Conservation (phyloP, 2,797 vertebrate genomes). For the Petrocephalus schoutedeni region DNA sequence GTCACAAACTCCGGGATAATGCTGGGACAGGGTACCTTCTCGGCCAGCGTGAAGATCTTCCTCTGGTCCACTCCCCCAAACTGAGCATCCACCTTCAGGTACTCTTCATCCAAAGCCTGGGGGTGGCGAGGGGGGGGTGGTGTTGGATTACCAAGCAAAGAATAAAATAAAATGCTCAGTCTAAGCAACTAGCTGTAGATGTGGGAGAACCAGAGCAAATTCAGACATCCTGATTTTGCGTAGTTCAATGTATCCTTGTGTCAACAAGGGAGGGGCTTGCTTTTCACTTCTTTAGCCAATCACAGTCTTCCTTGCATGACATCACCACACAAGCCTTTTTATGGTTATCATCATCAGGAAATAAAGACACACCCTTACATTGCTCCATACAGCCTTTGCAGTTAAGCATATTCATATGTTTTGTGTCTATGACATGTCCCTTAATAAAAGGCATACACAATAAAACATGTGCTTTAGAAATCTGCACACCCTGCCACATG, state of each 20-base stretch:
- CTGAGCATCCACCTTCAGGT: slow-evolving; percentile 92
- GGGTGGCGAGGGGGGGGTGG: too few species aligned
- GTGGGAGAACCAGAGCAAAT: too few species aligned
- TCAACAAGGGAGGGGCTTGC: too few species aligned
- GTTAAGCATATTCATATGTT: neutral
- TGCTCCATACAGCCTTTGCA: neutral
- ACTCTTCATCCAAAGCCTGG: slow-evolving; percentile 93
- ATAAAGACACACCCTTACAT: neutral
- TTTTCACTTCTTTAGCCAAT: too few species aligned
- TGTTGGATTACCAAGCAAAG: neutral
- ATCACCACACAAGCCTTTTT: neutral
- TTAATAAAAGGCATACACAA: neutral
- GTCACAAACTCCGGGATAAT: neutral
- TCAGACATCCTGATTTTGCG: neutral
- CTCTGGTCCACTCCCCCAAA: slow-evolving; percentile 97
- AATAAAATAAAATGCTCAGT: neutral
- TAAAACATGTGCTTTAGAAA: neutral
- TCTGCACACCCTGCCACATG: neutral
- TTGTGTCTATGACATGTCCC: neutral
- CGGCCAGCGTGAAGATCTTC: slow-evolving; percentile 96
- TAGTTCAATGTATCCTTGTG: neutral
- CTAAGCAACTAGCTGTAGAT: neutral
- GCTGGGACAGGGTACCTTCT: slow-evolving; percentile 71
- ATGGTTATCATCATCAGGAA: neutral
- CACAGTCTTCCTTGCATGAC: too few species aligned